Evolutionary conservation across 2,888 invertebrate species (phyloP), one percentile per base, ranked within the genome.

Genomic region (Lissonota sp.): DNA sequence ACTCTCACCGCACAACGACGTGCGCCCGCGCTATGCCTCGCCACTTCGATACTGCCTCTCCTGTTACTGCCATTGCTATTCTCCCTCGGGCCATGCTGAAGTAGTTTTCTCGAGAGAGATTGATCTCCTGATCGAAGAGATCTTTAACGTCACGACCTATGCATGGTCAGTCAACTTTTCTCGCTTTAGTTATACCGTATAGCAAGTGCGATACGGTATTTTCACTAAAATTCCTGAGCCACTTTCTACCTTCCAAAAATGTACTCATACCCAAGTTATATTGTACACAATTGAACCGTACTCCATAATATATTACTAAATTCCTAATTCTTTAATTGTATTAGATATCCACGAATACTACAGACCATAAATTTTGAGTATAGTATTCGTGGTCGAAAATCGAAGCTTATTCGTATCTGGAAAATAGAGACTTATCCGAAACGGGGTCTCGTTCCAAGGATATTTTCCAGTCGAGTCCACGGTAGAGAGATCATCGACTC

Each of bases 1-100:
- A 77, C 77, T 81, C 77, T 70, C 64, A 49, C 73, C 64, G 73
- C 72, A 64, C 62, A 72, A 69, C 57, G 77, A 77, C 73, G 73
- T 69, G 69, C 73, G 73, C 63, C 60, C 60, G 16, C 44, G 46
- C 10, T 49, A 81, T 71, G 26, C 26, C 26, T 26, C 26, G 26
- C 26, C 72, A 77, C 77, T 70, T 73, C 51, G 49, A 40, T 74
- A 53, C 60, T 74, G 40, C 62, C 67, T 26, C 26, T 73, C 53
- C 73, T 63, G 67, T 62, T 63, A 55, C 58, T 55, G 40, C 53
- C 39, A 46, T 26, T 26, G 64, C 16, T 39, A 73, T 74, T 77
- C 55, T 26, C 49, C 69, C 57, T 58, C 42, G 44, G 62, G 49
- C 72, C 46, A 58, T 12, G 49, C 12, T 46, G 64, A 66, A 62